Conservation (phyloP, 2,797 vertebrate genomes). For the Lutjanus argentimaculatus region DNA sequence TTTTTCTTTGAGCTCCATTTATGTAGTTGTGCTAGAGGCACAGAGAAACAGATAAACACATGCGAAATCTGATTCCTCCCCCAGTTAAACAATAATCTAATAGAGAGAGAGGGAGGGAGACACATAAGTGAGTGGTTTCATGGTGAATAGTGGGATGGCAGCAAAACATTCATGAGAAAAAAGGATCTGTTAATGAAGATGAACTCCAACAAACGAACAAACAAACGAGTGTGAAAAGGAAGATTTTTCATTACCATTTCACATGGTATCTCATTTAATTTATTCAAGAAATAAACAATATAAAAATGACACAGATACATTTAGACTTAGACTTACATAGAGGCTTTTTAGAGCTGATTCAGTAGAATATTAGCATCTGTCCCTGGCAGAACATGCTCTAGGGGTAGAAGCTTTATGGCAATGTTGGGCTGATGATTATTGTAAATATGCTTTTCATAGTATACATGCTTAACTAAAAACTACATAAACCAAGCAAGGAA, state of each 20-base stretch:
- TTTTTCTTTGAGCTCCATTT: too few relatives aligned
- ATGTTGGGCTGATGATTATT: neutral
- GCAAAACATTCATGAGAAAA: conserved; percentile 7
- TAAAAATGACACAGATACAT: neutral
- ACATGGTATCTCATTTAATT: neutral
- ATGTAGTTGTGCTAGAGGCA: conserved; percentile 9
- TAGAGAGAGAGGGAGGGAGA: conserved; percentile 37
- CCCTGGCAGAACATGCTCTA: conserved; percentile 23
- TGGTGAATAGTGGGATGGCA: conserved; percentile 1
- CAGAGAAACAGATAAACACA: conserved; percentile 27
- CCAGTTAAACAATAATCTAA: conserved; percentile 53
- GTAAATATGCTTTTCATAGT: neutral
- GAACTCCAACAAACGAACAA: neutral
- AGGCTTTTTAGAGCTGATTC: neutral
- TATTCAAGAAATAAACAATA: neutral
- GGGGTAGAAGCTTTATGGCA: neutral
- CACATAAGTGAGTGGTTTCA: conserved; percentile 10
- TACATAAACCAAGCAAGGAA: neutral
- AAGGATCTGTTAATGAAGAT: neutral
- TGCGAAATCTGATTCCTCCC: conserved; percentile 64
- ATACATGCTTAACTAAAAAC: neutral
- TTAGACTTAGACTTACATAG: too few relatives aligned
- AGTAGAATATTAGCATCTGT: too few relatives aligned
- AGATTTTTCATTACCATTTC: neutral
- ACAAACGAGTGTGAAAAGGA: neutral